Conservation (phyloP, 2,113 vertebrate genomes). For the Patagioenas fasciata region DNA sequence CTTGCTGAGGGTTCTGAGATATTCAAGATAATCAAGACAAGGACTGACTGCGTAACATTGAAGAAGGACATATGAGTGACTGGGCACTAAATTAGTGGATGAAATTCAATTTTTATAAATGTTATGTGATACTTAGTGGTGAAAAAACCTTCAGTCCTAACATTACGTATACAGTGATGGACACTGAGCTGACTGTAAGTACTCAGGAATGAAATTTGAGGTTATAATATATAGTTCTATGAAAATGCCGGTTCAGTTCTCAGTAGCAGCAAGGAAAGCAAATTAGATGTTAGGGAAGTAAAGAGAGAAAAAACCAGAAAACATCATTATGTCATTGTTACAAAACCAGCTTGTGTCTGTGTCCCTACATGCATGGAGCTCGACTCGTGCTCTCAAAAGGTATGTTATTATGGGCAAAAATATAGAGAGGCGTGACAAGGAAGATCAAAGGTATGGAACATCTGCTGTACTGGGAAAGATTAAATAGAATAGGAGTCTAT, state of each 20-base stretch:
- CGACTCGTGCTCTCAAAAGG: background rate
- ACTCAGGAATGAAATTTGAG: background rate
- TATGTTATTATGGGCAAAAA: background rate
- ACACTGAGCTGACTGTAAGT: background rate
- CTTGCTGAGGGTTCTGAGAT: background rate
- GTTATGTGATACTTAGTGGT: background rate
- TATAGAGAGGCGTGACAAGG: background rate
- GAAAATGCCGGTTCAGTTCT: background rate
- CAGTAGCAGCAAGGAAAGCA: background rate
- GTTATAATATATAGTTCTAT: background rate
- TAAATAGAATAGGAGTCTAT: slow-evolving; percentile 12
- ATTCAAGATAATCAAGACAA: background rate
- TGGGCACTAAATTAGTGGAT: background rate
- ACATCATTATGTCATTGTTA: background rate
- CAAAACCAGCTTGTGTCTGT: background rate
- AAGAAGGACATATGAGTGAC: slow-evolving; percentile 3
- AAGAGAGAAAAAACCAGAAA: background rate
- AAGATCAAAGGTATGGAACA: slow-evolving; percentile 38
- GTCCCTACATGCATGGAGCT: background rate
- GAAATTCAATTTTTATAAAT: background rate
- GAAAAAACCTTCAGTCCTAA: background rate
- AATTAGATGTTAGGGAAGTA: background rate
- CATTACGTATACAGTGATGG: background rate
- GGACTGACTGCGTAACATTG: background rate
- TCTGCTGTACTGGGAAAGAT: slow-evolving; percentile 15